Evolutionary conservation across 2,888 invertebrate species (phyloP).

Genomic region (Acleris sparsana): DNA sequence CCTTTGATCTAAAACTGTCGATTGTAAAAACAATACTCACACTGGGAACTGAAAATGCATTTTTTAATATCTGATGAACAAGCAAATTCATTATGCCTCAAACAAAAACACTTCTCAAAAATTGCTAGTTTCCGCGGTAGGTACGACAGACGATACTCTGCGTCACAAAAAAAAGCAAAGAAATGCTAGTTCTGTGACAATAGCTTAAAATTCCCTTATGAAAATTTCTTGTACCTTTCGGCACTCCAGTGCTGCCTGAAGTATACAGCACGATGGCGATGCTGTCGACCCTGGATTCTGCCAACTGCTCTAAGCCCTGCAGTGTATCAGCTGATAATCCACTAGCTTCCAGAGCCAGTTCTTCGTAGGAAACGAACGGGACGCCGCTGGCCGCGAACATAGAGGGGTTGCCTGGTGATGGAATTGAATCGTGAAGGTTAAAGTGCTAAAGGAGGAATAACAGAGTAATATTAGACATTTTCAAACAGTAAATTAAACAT

Average conservation of each 20-base stretch:
- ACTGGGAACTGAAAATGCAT: too few relatives aligned
- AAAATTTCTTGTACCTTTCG: constrained; percentile 86
- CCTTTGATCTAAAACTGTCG: too few relatives aligned
- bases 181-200: neutral
- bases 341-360: constrained; percentile 74
- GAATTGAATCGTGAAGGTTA: neutral
- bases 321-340: constrained; percentile 65
- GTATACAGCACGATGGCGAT: constrained; percentile 91
- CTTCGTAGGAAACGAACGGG: constrained; percentile 74
- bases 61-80: too few relatives aligned
- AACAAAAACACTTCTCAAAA: too few relatives aligned
- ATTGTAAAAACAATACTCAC: too few relatives aligned
- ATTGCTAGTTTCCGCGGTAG: too few relatives aligned
- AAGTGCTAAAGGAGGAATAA: too few relatives aligned
- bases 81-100: too few relatives aligned
- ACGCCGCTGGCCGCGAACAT: constrained; percentile 68
- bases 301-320: constrained; percentile 67
- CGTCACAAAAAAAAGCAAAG: too few relatives aligned
- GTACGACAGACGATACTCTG: too few relatives aligned
- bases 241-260: constrained; percentile 94
- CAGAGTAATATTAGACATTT: too few relatives aligned
- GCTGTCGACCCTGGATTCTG: constrained; percentile 68
- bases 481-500: too few relatives aligned
- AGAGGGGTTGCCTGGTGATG: constrained; percentile 59
- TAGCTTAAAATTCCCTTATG: neutral